These are phyloP conservation scores for Aelia acuminata DNA, from an alignment of 2,888 invertebrate species.

Conservation along the genomic window DNA sequence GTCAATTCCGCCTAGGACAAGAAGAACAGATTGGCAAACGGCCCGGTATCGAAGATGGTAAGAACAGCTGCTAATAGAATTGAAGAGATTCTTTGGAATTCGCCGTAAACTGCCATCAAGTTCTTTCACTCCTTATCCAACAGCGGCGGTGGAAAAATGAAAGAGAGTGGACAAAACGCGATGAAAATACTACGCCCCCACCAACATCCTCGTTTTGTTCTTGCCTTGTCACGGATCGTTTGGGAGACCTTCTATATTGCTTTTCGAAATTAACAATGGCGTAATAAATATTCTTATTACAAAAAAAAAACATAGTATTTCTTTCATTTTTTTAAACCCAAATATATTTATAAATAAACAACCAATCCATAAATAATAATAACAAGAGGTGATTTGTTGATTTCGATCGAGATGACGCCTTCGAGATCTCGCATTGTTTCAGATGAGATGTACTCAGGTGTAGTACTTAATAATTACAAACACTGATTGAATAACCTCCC, in stretches of 20 bases:
- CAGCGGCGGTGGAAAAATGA: background rate
- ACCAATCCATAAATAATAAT: background rate
- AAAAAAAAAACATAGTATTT: background rate
- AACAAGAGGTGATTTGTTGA: background rate
- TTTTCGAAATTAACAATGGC: background rate
- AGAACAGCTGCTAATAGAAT: constrained; percentile 6
- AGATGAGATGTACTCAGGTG: background rate
- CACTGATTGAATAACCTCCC: background rate
- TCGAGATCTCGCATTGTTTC: background rate
- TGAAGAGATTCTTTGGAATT: constrained; percentile 6
- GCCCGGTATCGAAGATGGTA: constrained; percentile 11
- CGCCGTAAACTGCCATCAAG: background rate
- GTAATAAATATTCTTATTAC: background rate
- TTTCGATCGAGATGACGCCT: background rate
- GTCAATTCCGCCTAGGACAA: background rate
- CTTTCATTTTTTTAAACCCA: background rate
- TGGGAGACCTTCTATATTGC: constrained; percentile 9
- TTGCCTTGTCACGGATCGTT: background rate
- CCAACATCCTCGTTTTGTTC: background rate
- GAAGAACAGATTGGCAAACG: constrained; percentile 1
- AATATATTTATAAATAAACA: background rate
- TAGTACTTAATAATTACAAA: background rate
- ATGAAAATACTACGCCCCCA: background rate
- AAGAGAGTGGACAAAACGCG: background rate
- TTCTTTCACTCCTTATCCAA: constrained; percentile 5